Evolutionary conservation across 2,797 vertebrate genomes (phyloP).

Genomic region (Falco naumanni): DNA sequence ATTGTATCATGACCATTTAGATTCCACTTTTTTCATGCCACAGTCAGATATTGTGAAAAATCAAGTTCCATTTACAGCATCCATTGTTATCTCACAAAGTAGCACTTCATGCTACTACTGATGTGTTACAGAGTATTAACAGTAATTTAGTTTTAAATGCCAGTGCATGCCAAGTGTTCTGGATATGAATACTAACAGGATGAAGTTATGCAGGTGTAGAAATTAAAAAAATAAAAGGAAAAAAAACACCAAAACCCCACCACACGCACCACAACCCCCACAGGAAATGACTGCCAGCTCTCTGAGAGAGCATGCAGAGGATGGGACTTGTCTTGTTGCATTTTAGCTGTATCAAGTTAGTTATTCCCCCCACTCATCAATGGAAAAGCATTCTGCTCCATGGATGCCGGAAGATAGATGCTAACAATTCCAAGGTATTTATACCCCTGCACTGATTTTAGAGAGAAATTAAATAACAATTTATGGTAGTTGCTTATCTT

Average conservation of each 20-base stretch:
- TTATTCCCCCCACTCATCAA: background rate
- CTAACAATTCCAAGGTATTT: background rate
- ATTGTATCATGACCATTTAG: constrained; percentile 61
- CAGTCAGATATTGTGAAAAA: constrained; percentile 66
- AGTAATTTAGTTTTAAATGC: constrained; percentile 69
- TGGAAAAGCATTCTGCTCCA: background rate
- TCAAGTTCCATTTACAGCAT: constrained; percentile 69
- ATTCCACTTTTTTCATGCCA: constrained; percentile 58
- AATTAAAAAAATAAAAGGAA: background rate
- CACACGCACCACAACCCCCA: background rate
- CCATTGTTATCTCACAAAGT: constrained; percentile 69
- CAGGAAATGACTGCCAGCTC: background rate
- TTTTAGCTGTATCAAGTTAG: background rate
- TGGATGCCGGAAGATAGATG: background rate
- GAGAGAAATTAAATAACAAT: background rate
- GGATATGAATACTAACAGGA: constrained; percentile 57
- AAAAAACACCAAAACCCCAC: background rate
- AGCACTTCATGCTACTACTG: constrained; percentile 58
- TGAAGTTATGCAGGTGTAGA: constrained; percentile 60
- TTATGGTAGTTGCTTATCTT: background rate
- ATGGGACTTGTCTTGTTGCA: background rate
- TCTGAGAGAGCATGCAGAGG: background rate
- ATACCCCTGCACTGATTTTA: background rate
- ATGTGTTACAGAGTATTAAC: constrained; percentile 66
- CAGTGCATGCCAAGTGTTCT: constrained; percentile 46